A percentile compares a stretch with the other conserved stretches of the same genome.
Evolutionary conservation across 2,797 vertebrate genomes (phyloP).

Genomic region (Cynodonichthys magdalenae): DNA sequence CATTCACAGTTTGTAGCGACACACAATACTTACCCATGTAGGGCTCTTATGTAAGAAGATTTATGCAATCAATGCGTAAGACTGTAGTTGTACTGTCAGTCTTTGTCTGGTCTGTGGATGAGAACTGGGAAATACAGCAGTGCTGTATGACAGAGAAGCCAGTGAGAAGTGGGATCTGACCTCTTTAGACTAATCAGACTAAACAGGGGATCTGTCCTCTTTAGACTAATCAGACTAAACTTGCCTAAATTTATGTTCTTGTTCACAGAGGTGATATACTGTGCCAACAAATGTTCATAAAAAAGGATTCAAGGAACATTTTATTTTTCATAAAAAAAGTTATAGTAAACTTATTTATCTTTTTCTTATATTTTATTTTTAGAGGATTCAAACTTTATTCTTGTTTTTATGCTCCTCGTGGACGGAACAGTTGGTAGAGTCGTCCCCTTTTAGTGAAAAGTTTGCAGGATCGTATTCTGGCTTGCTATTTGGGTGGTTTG

Average conservation of each 20-base stretch:
- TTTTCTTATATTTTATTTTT: background rate
- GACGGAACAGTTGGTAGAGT: no score
- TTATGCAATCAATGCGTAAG: constrained; percentile 55
- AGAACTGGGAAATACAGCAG: constrained; percentile 24
- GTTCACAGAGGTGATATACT: background rate
- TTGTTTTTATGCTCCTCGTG: background rate
- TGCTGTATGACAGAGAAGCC: constrained; percentile 33
- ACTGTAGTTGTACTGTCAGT: constrained; percentile 46
- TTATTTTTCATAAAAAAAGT: background rate
- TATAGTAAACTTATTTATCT: background rate
- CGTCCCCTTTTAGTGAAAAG: no score
- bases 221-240: constrained; percentile 24
- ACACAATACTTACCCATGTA: constrained; percentile 46
- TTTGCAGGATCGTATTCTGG: no score
- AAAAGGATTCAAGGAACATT: background rate
- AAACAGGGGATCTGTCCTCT: constrained; percentile 39
- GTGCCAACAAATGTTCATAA: background rate
- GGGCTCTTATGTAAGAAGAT: constrained; percentile 59
- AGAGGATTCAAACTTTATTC: background rate
- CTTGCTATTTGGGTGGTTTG: no score
- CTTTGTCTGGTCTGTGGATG: constrained; percentile 52
- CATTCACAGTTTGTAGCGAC: constrained; percentile 12
- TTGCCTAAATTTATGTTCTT: constrained; percentile 15
- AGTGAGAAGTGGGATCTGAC: constrained; percentile 29
- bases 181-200: constrained; percentile 27